These are phyloP conservation scores for Penaeus indicus DNA, from an alignment of 1,140 invertebrate genomes.

Conservation along the genomic window DNA sequence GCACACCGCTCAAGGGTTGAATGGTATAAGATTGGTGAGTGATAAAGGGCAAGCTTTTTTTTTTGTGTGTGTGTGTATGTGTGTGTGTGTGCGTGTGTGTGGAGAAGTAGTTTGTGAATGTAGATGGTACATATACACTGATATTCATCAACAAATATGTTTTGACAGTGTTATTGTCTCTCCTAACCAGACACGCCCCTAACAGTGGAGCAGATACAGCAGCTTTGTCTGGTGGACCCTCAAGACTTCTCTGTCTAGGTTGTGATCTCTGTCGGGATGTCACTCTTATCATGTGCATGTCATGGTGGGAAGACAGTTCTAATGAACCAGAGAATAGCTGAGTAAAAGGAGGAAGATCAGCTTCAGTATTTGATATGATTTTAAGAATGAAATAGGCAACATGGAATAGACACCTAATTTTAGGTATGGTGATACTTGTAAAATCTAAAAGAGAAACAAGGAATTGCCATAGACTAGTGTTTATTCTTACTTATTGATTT, in stretches of 20 bases:
- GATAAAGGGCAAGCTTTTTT: not conserved
- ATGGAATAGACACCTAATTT: too few relatives aligned
- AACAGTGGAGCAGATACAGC: slow-evolving; percentile 40
- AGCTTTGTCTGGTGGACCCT: slow-evolving; percentile 40
- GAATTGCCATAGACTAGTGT: not conserved
- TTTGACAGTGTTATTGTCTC: not conserved
- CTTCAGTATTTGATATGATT: too few relatives aligned
- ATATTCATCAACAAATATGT: not conserved
- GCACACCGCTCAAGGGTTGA: slow-evolving; percentile 73
- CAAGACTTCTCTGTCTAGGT: slow-evolving; percentile 15
- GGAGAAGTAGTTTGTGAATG: too few relatives aligned
- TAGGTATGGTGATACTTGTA: too few relatives aligned
- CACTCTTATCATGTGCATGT: not conserved
- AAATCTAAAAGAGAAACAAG: not conserved
- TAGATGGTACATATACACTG: not conserved
- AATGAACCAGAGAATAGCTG: too few relatives aligned
- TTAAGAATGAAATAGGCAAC: too few relatives aligned
- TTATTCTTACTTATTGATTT: not conserved
- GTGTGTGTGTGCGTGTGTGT: too few relatives aligned
- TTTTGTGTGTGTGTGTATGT: too few relatives aligned
- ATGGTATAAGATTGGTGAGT: slow-evolving; percentile 71
- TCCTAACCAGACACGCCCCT: slow-evolving; percentile 38
- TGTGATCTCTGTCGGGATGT: not conserved
- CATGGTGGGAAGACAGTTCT: too few relatives aligned
- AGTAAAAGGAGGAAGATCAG: too few relatives aligned